Evolutionary conservation across 2,797 vertebrate species (phyloP).

Genomic region (Cyclopterus lumpus): DNA sequence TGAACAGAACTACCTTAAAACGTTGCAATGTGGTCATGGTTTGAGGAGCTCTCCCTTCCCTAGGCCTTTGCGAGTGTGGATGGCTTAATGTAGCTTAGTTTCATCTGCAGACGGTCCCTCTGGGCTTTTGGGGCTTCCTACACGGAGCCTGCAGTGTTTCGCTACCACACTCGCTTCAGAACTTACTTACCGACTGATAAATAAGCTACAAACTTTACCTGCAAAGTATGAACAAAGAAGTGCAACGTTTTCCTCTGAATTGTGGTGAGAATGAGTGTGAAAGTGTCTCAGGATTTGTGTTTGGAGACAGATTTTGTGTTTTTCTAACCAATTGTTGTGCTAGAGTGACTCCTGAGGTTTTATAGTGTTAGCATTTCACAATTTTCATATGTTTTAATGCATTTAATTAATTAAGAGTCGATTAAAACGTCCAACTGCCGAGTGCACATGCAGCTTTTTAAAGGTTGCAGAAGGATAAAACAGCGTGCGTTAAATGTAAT

Average conservation of each 20-base stretch:
- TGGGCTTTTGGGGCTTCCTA: not conserved
- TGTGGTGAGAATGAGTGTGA: not conserved
- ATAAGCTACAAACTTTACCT: not conserved
- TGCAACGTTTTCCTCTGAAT: not conserved
- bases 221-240: not conserved
- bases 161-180: not conserved
- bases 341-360: not conserved
- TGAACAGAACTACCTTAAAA: not conserved
- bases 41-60: not conserved
- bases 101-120: constrained; percentile 13
- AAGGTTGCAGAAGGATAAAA: not conserved
- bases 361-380: not conserved
- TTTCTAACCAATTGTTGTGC: not conserved
- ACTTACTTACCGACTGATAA: not conserved
- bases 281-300: not conserved
- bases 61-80: not conserved
- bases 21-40: not conserved
- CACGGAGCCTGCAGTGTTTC: not conserved
- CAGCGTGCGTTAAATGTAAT: not conserved
- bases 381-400: not conserved
- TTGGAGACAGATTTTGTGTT: not conserved
- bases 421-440: not conserved
- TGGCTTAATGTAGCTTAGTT: constrained; percentile 10
- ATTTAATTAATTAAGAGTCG: not conserved
- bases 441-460: not conserved